These are phyloP conservation scores for Tetragonula carbonaria DNA, from an alignment of 2,888 invertebrate species.

Conservation along the genomic window DNA sequence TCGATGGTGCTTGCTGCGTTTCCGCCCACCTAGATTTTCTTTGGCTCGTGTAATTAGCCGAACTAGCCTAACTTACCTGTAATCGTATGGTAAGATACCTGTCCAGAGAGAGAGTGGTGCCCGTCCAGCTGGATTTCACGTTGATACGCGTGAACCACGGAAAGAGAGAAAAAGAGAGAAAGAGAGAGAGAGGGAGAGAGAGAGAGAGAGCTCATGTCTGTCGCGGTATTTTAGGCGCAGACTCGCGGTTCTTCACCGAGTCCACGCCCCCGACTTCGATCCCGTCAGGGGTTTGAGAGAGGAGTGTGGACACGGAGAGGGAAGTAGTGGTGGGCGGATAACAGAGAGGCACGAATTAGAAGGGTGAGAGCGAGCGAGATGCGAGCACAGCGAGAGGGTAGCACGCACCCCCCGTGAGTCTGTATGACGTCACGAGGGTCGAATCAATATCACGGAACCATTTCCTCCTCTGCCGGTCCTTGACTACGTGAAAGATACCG, in stretches of 20 bases:
- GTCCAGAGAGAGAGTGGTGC: neutral
- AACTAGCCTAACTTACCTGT: neutral
- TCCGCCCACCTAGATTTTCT: neutral
- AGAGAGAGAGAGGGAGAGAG: too few species aligned
- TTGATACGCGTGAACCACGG: conserved; percentile 15
- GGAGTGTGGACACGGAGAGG: conserved; percentile 35
- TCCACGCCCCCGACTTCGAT: conserved; percentile 78
- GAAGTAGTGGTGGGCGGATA: conserved; percentile 26
- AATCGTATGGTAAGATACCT: conserved; percentile 1
- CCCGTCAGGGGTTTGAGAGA: conserved; percentile 50
- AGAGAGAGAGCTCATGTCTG: conserved; percentile 1
- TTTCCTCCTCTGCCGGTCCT: conserved; percentile 75
- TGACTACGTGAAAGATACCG: conserved; percentile 70
- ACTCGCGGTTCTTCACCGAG: conserved; percentile 72
- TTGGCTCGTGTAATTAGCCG: neutral
- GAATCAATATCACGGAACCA: conserved; percentile 80
- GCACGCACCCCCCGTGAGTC: conserved; percentile 69
- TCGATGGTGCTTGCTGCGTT: neutral
- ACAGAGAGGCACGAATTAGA: conserved; percentile 10
- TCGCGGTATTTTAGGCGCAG: conserved; percentile 71
- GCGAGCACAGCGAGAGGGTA: conserved; percentile 54
- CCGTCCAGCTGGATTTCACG: conserved; percentile 25
- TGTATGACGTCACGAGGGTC: conserved; percentile 75
- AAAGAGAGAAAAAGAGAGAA: too few species aligned
- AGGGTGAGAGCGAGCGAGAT: conserved; percentile 12